A percentile compares a stretch with the other conserved stretches of the same genome.
phyloP scores from a whole-genome alignment of 2,888 invertebrate species.

The Pristionchus arcanus region DNA sequence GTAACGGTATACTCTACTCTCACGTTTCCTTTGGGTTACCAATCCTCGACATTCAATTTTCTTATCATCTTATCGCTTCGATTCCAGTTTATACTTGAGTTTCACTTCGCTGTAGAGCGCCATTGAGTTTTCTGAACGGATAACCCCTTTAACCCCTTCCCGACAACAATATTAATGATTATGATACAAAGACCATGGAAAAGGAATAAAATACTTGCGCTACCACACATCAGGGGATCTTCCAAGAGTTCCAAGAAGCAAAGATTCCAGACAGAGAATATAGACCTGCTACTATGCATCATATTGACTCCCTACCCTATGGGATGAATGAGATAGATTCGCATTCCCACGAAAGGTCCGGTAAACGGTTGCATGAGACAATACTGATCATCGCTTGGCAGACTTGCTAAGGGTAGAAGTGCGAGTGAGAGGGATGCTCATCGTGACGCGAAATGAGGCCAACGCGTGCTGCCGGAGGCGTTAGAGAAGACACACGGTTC shows the following conservation, averaged over 20 bases:
- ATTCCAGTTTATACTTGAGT: conserved; percentile 9
- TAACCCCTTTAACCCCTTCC: conserved; percentile 28
- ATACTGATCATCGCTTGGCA: conserved; percentile 40
- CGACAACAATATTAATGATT: not conserved
- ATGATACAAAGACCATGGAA: not conserved
- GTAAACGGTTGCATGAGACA: conserved; percentile 31
- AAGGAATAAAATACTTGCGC: conserved; percentile 41
- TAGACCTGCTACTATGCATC: conserved; percentile 26
- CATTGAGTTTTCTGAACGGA: conserved; percentile 17
- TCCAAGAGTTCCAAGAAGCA: not conserved
- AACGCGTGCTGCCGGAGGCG: conserved; percentile 55
- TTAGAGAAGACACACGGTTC: conserved; percentile 56
- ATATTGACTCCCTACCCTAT: conserved; percentile 10
- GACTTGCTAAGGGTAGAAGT: conserved; percentile 49
- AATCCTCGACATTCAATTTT: conserved; percentile 8
- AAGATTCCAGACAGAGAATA: not conserved
- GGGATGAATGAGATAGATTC: conserved; percentile 35
- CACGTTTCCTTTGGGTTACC: conserved; percentile 25
- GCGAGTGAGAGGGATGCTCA: conserved; percentile 55
- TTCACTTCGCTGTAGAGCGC: not conserved
- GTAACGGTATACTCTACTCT: not conserved
- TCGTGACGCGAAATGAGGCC: conserved; percentile 47
- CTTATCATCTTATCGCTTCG: not conserved
- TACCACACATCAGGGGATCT: conserved; percentile 19
- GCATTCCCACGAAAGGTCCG: conserved; percentile 15